Percentiles rank a stretch among this genome's conserved stretches.
phyloP scores from a whole-genome alignment of 2,888 invertebrate genomes.

The Neelides folsomi region DNA sequence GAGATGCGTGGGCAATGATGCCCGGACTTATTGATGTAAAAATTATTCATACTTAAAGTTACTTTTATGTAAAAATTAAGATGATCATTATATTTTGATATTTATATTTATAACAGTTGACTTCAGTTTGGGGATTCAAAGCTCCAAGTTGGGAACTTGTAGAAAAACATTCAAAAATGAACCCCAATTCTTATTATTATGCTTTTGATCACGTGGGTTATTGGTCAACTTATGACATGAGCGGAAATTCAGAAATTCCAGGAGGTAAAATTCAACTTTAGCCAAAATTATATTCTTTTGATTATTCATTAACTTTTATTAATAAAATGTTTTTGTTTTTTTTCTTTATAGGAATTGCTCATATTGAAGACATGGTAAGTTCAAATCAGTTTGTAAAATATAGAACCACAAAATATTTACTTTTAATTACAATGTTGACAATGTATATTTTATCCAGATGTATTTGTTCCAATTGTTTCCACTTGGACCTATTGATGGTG shows the following conservation, averaged over 20 bases:
- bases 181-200: slow-evolving; percentile 21
- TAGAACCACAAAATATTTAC: too few species aligned
- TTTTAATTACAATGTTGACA: too few species aligned
- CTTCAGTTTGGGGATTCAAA: slow-evolving; percentile 17
- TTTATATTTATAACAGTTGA: too few species aligned
- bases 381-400: too few species aligned
- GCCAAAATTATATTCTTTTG: background rate
- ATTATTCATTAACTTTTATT: background rate
- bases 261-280: slow-evolving; percentile 6
- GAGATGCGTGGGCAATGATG: slow-evolving; percentile 16
- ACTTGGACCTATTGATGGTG: slow-evolving; percentile 4
- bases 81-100: too few species aligned
- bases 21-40: slow-evolving; percentile 24
- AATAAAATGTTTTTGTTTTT: background rate
- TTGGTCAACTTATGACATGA: slow-evolving; percentile 16
- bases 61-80: too few species aligned
- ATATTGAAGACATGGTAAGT: slow-evolving; percentile 6
- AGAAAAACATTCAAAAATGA: slow-evolving; percentile 16
- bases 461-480: slow-evolving; percentile 14
- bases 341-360: slow-evolving; percentile 6
- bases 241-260: slow-evolving; percentile 5
- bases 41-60: too few species aligned
- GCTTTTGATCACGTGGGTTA: slow-evolving; percentile 19
- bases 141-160: slow-evolving; percentile 18
- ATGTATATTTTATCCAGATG: slow-evolving; percentile 3